These are phyloP conservation scores for Salvelinus fontinalis DNA, from an alignment of 2,113 vertebrate genomes.

Conservation along the genomic window DNA sequence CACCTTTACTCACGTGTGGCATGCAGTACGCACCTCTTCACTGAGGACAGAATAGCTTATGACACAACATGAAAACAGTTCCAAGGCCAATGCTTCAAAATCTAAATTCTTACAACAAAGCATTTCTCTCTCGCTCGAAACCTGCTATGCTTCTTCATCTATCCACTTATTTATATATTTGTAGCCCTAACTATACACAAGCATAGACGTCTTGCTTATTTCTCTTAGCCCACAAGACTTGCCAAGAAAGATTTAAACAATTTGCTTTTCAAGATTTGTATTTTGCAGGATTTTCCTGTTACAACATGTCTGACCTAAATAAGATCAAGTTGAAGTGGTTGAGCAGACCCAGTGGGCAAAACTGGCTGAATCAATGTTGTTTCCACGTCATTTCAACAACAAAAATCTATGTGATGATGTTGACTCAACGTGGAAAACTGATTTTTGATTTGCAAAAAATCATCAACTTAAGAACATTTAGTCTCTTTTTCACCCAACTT, in stretches of 20 bases:
- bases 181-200: conserved; percentile 33
- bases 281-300: conserved; percentile 47
- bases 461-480: no score
- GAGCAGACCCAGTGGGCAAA: neutral
- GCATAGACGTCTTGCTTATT: neutral
- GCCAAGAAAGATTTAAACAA: conserved; percentile 57
- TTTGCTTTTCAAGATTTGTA: conserved; percentile 30
- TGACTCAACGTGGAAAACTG: no score
- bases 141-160: conserved; percentile 31
- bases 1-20: neutral
- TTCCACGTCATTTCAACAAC: no score
- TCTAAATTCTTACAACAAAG: conserved; percentile 4
- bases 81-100: neutral
- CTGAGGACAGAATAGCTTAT: neutral
- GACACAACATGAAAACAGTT: neutral
- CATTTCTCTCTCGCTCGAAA: conserved; percentile 13
- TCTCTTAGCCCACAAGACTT: conserved; percentile 25
- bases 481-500: no score
- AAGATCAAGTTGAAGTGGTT: conserved; percentile 29
- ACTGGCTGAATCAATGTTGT: no score
- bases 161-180: conserved; percentile 5
- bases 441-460: no score
- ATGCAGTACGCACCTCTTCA: neutral
- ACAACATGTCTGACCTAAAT: conserved; percentile 61
- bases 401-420: no score